These are phyloP conservation scores for Apostichopus californicus DNA, from an alignment of 35 echinoderm and acorn worm genomes.

Conservation along the genomic window DNA sequence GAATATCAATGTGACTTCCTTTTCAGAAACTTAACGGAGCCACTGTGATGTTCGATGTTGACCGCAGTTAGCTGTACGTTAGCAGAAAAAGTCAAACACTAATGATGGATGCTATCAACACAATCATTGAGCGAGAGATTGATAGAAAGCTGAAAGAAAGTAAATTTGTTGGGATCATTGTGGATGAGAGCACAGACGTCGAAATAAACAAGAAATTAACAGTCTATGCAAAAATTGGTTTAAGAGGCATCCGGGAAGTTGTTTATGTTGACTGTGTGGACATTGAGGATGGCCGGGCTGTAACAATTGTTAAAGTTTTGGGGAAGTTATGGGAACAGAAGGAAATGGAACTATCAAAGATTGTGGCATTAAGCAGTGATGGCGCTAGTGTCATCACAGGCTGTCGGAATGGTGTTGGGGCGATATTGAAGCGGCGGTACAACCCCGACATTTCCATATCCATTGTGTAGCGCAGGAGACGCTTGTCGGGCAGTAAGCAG, in stretches of 20 bases:
- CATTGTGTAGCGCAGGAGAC: background rate
- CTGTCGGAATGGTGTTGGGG: background rate
- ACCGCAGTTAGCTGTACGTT: background rate
- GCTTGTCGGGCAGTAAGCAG: background rate
- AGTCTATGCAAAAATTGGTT: background rate
- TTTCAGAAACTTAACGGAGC: no score
- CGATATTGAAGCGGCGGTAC: background rate
- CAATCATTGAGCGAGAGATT: background rate
- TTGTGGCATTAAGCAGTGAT: background rate
- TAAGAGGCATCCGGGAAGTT: background rate
- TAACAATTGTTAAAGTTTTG: background rate
- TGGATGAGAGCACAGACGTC: conserved; percentile 12
- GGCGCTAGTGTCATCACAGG: background rate
- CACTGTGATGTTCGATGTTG: no score
- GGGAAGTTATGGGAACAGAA: background rate
- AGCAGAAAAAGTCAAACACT: background rate
- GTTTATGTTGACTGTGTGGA: conserved; percentile 15
- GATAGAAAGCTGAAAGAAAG: background rate
- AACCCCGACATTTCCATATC: background rate
- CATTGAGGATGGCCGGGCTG: conserved; percentile 16
- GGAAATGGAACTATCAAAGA: background rate
- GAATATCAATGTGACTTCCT: no score
- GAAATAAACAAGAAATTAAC: background rate
- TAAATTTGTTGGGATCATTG: background rate
- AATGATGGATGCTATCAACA: conserved; percentile 8